Conservation (phyloP, 2,888 invertebrate genomes). For the Lasius platythorax region DNA sequence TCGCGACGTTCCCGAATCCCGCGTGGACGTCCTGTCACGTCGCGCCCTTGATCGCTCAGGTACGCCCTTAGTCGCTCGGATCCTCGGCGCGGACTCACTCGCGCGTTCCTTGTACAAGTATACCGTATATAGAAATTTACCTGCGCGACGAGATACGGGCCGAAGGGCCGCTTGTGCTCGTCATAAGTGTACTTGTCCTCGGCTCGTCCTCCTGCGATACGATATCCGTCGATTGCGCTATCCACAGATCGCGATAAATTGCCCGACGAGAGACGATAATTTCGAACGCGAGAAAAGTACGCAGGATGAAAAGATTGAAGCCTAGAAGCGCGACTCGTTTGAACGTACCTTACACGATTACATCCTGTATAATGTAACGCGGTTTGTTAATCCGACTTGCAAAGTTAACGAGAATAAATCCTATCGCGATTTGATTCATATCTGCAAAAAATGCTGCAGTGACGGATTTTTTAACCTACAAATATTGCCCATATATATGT, state of each 20-base stretch:
- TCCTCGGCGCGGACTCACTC: no score
- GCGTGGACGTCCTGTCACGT: background rate
- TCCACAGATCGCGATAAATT: background rate
- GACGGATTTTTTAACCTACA: background rate
- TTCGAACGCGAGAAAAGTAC: background rate
- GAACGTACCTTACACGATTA: background rate
- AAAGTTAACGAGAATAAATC: background rate
- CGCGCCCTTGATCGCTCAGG: slow-evolving; percentile 10
- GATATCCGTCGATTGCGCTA: background rate
- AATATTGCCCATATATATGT: background rate
- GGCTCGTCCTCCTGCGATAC: no score
- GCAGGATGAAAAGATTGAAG: background rate
- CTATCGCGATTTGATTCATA: background rate
- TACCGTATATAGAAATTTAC: background rate
- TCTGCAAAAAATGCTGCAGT: background rate
- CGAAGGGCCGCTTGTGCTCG: slow-evolving; percentile 35
- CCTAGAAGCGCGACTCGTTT: background rate
- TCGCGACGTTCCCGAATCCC: slow-evolving; percentile 63
- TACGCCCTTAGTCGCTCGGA: background rate
- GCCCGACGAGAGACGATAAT: background rate
- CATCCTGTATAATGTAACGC: no score
- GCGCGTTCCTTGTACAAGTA: no score
- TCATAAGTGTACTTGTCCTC: background rate
- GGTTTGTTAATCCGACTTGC: background rate
- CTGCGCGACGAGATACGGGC: background rate